Base-by-base conservation (phyloP, 2,888 invertebrate species). In the Mesochorus sp. region DNA sequence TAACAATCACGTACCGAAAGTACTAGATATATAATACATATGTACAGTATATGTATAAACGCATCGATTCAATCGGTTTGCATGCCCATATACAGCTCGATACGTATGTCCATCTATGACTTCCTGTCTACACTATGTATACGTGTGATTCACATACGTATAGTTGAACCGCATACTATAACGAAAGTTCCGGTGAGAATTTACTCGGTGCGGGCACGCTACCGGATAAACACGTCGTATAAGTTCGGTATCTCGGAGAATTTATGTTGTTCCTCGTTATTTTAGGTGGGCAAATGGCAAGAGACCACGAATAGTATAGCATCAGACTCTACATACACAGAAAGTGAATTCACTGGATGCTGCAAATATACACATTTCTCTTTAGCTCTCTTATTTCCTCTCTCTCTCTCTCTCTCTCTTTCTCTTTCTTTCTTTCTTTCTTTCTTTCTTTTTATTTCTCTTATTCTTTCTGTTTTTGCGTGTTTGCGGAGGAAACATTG, bases 181-280 rank as follows among this genome's bases (percentile, higher is more conserved):
- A 71, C 66, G 44, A 79, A 66, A 74, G 78, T 71, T 75, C 59
- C 66, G 59, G 70, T 66, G 78, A 66, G 70, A 79, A 79, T 74
- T 79, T 74, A 79, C 74, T 79, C 61, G 66, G 74, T 74, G 70
- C 59, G 66, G 53, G 66, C 74, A 61, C 66, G 53, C 59, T 66
- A 59, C 78, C 74, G 78, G 70, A 79, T 79, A 79, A 79, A 79
- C 78, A 79, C 70, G 78, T 79, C 78, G 78, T 78, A 74, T 74
- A 74, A 78, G 74, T 75, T 79, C 71, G 74, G 74, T 79, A 79
- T 79, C 71, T 74, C 31, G 31, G 66, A 31, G 51, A 74, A 79
- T 79, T 79, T 79, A 79, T 79, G 66, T 71, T 47, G 42, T 47
- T 75, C 66, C 71, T 74, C 66, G 74, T 79, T 79, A 71, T 75